Base-by-base conservation (phyloP, 2,888 invertebrate species). In the Noctua janthe region DNA sequence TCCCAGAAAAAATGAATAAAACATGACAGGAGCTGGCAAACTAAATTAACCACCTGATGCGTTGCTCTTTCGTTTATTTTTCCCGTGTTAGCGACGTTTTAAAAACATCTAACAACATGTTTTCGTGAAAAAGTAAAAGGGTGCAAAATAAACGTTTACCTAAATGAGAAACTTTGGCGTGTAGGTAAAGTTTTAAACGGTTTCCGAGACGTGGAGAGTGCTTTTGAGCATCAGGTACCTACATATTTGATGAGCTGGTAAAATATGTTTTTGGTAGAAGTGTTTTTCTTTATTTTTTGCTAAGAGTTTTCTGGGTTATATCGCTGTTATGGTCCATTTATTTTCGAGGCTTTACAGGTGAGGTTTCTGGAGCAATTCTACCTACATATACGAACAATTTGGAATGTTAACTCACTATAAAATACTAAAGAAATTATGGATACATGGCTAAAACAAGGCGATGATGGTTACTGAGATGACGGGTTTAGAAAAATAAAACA, bases 161-260 rank as follows among this genome's bases (percentile, higher is more conserved):
- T 64, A 81, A 89, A 84, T 84, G 87, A 56, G 76, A 83, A 74
- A 83, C 35, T 76, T 84, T 81, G 67, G 51, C 39, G 51, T 71
- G 62, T 47, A 79, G 81, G 82, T 80, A 76, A 87, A 89, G 86
- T 91, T 90, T 88, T 82, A 85, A 91, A 84, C 74, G 81, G 74
- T 87, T 85, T 47, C 43, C 29, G 82, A 85, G 79, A 85, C 82
- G 79, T 83, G 85, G 80, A 54, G 78, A 82, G 78, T 78, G 80
- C 80, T 87, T 82, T 81, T 79, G 67, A 72, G 62, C 81, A 83
- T 71, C 70, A 80, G 66, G 54, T 76, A 64, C 67, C 23, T 80
- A 74, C 67, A 84, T 84, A 87, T 13, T 80, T 73, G 75, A 87
- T 83, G 54, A 73, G 75, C 47, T 39, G 54, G 62, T 39, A 39